phyloP scores from a whole-genome alignment of 2,797 vertebrate genomes.

The Pogonophryne albipinna region DNA sequence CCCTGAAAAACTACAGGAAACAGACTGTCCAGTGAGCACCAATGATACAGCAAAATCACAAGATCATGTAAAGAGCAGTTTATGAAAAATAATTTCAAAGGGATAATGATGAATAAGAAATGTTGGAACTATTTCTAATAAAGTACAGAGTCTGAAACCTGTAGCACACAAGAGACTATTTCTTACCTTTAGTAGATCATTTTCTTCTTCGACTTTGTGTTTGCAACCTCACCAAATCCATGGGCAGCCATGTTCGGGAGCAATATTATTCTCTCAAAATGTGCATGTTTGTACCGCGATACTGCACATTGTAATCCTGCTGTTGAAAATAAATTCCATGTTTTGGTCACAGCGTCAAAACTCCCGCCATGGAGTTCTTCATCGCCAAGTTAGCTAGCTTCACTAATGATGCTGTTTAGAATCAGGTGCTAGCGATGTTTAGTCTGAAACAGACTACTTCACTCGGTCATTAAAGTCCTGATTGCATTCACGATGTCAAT shows the following conservation, averaged over 20 bases:
- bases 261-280: neutral
- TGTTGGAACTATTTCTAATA: no score
- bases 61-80: neutral
- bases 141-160: neutral
- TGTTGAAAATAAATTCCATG: neutral
- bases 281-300: neutral
- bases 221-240: neutral
- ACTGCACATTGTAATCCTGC: neutral
- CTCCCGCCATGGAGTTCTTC: neutral
- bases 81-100: no score
- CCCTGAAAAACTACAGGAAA: neutral
- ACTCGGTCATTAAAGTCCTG: neutral
- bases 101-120: neutral
- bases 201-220: constrained; percentile 7
- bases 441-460: neutral
- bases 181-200: constrained; percentile 14
- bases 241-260: no score
- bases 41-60: neutral
- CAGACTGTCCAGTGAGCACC: neutral
- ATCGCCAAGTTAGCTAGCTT: no score
- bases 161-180: no score
- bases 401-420: no score
- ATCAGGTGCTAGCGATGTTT: neutral
- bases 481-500: accelerated
- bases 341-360: neutral